phyloP scores from a whole-genome alignment of 2,113 vertebrate species.

The Saccopteryx leptura region DNA sequence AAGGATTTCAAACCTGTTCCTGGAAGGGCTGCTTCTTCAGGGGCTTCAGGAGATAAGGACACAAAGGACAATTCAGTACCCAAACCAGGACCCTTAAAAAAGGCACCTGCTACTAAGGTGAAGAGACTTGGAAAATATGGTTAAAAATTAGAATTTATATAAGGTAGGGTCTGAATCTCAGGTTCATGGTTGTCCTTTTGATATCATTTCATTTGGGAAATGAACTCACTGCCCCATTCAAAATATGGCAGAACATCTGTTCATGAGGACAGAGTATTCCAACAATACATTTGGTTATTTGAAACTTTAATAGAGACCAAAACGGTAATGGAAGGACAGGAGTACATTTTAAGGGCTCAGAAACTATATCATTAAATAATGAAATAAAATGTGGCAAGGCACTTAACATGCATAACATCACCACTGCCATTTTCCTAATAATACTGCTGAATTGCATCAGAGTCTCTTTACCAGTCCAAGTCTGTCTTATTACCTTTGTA shows the following conservation, averaged over 20 bases:
- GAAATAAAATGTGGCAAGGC: neutral
- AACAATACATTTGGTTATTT: slow-evolving; percentile 41
- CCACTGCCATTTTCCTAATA: neutral
- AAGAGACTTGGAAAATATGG: slow-evolving; percentile 52
- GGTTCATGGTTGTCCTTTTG: slow-evolving; percentile 28
- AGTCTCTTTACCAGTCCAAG: neutral
- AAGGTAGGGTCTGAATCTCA: neutral
- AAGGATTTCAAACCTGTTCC: slow-evolving; percentile 89
- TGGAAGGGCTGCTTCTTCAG: slow-evolving; percentile 88
- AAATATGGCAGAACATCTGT: slow-evolving; percentile 45
- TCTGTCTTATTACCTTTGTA: neutral
- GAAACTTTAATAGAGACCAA: slow-evolving; percentile 35
- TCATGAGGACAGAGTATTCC: neutral
- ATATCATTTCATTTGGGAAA: slow-evolving; percentile 46
- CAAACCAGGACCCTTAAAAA: slow-evolving; percentile 93
- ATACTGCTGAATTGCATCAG: neutral
- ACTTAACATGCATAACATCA: neutral
- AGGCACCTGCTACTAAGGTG: slow-evolving; percentile 92
- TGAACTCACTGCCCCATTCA: neutral
- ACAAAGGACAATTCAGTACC: slow-evolving; percentile 86
- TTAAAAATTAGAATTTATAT: slow-evolving; percentile 59
- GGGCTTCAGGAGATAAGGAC: slow-evolving; percentile 89
- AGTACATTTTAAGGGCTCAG: slow-evolving; percentile 27
- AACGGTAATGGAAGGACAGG: neutral
- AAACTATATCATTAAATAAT: slow-evolving; percentile 58